A percentile compares a stretch with the other conserved stretches of the same genome.
These are phyloP conservation scores for Struthidea cinerea DNA, from an alignment of 2,113 vertebrate genomes.

Conservation along the genomic window DNA sequence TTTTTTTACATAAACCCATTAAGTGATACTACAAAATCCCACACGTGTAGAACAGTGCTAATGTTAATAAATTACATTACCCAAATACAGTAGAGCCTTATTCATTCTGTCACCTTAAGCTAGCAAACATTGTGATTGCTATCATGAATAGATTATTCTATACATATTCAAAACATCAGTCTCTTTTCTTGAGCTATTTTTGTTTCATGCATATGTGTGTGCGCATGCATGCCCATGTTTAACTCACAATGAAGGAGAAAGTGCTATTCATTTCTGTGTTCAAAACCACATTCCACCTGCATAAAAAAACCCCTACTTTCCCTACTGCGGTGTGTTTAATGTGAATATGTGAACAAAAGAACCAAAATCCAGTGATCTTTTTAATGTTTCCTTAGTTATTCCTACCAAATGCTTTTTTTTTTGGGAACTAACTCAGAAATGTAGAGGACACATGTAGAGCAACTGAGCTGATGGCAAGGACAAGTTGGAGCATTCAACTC, in stretches of 20 bases:
- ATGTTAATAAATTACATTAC: background rate
- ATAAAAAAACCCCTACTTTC: background rate
- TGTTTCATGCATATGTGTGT: background rate
- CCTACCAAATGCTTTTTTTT: background rate
- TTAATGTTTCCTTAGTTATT: background rate
- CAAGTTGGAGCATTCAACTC: background rate
- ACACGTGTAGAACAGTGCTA: background rate
- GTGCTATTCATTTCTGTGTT: background rate
- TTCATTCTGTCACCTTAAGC: background rate
- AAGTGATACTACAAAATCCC: background rate
- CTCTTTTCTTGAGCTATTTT: background rate
- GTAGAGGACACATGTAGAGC: background rate
- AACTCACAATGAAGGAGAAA: background rate
- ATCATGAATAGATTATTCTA: background rate
- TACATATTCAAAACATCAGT: background rate
- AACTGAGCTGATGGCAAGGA: background rate
- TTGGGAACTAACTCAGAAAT: background rate
- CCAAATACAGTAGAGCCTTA: background rate
- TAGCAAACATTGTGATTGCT: background rate
- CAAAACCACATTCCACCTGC: background rate
- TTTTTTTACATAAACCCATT: background rate
- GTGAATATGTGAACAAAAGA: background rate
- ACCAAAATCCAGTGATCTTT: background rate
- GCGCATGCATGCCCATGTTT: accelerated
- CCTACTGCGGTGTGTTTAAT: background rate